Percentiles rank a stretch among this genome's conserved stretches.
These are phyloP conservation scores for Antrozous pallidus DNA, from an alignment of 2,797 vertebrate genomes.

Conservation along the genomic window DNA sequence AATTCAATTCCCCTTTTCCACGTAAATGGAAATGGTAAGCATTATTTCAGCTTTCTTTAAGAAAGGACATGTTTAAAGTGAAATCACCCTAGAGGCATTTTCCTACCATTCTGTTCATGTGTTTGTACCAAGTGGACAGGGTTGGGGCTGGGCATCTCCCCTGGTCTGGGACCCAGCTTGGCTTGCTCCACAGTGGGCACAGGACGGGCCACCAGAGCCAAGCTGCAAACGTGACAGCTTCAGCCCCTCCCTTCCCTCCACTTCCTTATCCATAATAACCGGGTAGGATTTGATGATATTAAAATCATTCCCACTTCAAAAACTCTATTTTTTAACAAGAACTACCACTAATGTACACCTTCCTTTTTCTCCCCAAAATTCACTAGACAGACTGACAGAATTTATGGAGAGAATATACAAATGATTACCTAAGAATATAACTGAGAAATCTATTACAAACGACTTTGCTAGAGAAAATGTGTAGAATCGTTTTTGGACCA, in stretches of 20 bases:
- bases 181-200: neutral
- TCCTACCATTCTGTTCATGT: fast-evolving
- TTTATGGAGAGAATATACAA: neutral
- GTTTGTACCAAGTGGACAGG: fast-evolving
- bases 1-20: neutral
- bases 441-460: neutral
- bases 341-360: neutral
- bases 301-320: neutral
- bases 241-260: no score
- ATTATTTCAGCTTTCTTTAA: neutral
- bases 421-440: conserved; percentile 20
- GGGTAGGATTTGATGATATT: neutral
- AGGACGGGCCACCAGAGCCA: neutral
- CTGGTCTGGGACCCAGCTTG: neutral
- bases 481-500: conserved; percentile 58
- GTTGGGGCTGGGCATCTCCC: fast-evolving
- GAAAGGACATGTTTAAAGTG: neutral
- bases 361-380: neutral
- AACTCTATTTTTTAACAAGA: neutral
- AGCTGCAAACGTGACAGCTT: neutral
- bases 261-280: neutral
- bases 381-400: neutral
- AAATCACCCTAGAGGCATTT: neutral
- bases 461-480: neutral
- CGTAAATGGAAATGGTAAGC: neutral